Conservation (phyloP, 2,888 invertebrate species). For the Drosophila bunnanda region DNA sequence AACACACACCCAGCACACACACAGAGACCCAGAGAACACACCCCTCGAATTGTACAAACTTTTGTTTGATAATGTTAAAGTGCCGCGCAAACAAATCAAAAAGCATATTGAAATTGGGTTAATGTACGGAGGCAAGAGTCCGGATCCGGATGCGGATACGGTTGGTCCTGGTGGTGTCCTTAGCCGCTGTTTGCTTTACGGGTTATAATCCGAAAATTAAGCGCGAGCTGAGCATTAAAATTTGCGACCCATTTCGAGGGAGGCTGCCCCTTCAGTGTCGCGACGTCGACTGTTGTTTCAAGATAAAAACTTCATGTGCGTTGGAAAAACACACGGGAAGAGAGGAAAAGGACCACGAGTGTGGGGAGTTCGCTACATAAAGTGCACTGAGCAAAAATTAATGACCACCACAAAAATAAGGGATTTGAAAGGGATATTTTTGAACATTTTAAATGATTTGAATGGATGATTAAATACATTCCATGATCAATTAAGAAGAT, state of each 20-base stretch:
- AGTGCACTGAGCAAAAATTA: constrained; percentile 11
- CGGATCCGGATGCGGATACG: constrained; percentile 35
- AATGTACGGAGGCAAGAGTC: constrained; percentile 60
- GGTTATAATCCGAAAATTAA: constrained; percentile 81
- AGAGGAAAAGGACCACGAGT: constrained; percentile 17
- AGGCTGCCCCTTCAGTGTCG: constrained; percentile 42
- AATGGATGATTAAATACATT: neutral
- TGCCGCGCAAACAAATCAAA: constrained; percentile 84
- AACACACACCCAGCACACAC: constrained; percentile 22
- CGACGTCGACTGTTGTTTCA: constrained; percentile 75
- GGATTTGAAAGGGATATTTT: neutral
- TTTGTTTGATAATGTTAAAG: constrained; percentile 83
- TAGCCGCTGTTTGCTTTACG: constrained; percentile 74
- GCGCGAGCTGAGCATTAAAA: constrained; percentile 78
- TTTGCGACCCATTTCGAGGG: constrained; percentile 54
- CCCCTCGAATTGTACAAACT: constrained; percentile 65
- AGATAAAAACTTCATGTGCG: constrained; percentile 79
- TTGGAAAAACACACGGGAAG: constrained; percentile 66
- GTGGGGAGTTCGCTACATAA: constrained; percentile 8
- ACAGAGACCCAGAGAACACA: constrained; percentile 14
- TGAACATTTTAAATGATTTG: too few species aligned
- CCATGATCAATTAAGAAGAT: too few species aligned
- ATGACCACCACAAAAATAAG: neutral
- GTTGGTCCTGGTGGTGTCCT: constrained; percentile 59
- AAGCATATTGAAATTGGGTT: constrained; percentile 82